Base-by-base conservation (phyloP, 2,113 vertebrate species). In the Elephas maximus region DNA sequence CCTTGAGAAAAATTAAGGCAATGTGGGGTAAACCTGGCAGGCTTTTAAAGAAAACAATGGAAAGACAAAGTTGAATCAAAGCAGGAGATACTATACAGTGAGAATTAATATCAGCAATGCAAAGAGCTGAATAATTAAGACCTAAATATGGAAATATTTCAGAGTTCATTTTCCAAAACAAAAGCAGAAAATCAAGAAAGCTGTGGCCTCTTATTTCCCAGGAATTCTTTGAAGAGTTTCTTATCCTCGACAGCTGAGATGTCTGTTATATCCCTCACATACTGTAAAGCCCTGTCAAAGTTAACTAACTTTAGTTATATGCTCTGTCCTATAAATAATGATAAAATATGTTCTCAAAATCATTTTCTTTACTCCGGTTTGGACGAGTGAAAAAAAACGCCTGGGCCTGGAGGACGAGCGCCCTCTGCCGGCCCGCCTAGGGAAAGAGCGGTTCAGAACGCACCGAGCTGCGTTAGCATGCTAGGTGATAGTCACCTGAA, bases 371-470 rank as follows among this genome's bases (percentile, higher is more conserved):
- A 0, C 1, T 6, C 44, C 5, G 37, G 10, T 24, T 86, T 8
- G 21, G n/a, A 48, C 48, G 48, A 48, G 48, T 48, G 48, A 48
- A 48, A 48, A 48, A 48, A 48, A 48, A 48, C 3, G 53, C 53
- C 53, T 37, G 15, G 53, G 10, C 11, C 53, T 57, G 53, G 53
- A 57, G 53, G 53, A 57, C 0, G 60, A 24, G 33, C 18, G 93
- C 96, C 94, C 96, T 93, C 97, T 97, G 69, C 87, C 93, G 97
- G 79, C 24, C 81, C 0, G 6, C 26, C 0, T 1, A 30, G 81
- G 88, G 28, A 69, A 3, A 12, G 26, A 6, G 48, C 78, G 1
- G 30, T 57, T 76, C 45, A 48, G 80, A 37, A 20, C 12, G 3
- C 1, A 2, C 20, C 6, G 5, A 86, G 53, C 0, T 0, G 67